These are phyloP conservation scores for Aphis gossypii DNA, from an alignment of 1,140 invertebrate species.

Conservation along the genomic window DNA sequence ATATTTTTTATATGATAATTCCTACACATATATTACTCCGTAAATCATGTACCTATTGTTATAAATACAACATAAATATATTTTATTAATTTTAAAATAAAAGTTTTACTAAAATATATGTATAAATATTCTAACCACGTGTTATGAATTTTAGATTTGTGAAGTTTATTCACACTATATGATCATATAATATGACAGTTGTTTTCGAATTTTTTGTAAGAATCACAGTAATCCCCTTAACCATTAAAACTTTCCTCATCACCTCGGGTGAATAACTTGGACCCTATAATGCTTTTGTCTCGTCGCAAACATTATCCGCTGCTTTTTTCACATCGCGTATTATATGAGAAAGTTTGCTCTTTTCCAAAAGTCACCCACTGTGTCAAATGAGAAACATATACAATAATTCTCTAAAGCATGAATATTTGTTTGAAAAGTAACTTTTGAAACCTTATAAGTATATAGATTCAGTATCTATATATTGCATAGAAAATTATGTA, in stretches of 20 bases:
- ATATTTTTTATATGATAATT: too few relatives aligned
- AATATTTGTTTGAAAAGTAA: background rate
- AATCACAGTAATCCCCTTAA: background rate
- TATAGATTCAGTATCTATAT: background rate
- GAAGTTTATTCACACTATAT: background rate
- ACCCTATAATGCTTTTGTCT: conserved; percentile 30
- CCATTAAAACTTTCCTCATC: conserved; percentile 45
- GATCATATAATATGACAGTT: background rate
- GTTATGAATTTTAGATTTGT: conserved; percentile 2
- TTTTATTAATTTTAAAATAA: too few relatives aligned
- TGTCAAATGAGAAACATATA: background rate
- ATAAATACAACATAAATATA: too few relatives aligned
- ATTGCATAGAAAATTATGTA: background rate
- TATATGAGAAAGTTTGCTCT: background rate
- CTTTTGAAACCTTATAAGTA: background rate
- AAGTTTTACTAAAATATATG: too few relatives aligned
- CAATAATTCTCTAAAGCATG: background rate
- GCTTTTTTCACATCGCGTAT: background rate
- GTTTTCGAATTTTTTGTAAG: background rate
- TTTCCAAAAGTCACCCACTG: background rate
- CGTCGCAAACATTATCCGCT: background rate
- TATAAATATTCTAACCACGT: too few relatives aligned
- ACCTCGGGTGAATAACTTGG: background rate
- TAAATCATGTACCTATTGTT: too few relatives aligned
- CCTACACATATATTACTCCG: too few relatives aligned